Evolutionary conservation across 2,113 vertebrate species (phyloP).

Genomic region (Pygoscelis adeliae): DNA sequence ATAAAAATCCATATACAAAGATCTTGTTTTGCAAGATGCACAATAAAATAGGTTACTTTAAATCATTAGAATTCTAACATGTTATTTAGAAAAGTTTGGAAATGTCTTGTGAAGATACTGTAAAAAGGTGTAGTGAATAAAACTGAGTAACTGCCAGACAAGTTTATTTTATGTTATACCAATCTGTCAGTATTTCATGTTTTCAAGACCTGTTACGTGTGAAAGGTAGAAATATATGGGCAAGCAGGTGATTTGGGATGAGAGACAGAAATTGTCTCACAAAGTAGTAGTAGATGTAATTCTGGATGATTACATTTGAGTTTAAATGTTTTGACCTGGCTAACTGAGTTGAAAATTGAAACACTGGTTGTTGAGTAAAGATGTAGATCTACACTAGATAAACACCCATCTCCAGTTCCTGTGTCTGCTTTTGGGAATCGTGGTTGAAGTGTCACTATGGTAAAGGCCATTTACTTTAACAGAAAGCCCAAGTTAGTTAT

Average conservation of each 20-base stretch:
- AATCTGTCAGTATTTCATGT: conserved; percentile 2
- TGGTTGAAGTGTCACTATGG: conserved; percentile 33
- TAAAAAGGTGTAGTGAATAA: background rate
- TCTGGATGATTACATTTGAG: background rate
- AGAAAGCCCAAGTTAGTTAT: conserved; percentile 45
- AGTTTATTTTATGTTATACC: background rate
- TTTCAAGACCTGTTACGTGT: background rate
- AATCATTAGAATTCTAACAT: background rate
- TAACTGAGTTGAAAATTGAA: background rate
- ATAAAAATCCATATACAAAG: background rate
- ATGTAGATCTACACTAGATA: conserved; percentile 10
- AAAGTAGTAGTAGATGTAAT: background rate
- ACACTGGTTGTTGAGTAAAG: background rate
- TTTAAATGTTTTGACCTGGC: conserved; percentile 11
- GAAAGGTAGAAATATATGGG: background rate
- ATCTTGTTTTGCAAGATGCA: background rate
- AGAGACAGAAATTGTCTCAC: background rate
- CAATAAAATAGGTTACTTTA: background rate
- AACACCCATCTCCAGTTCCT: conserved; percentile 21
- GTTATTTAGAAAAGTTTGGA: background rate
- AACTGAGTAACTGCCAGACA: background rate
- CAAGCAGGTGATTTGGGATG: background rate
- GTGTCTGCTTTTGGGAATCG: conserved; percentile 37
- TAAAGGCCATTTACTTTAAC: conserved; percentile 43
- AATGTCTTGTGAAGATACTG: background rate